Conservation (phyloP, 2,797 vertebrate genomes). For the Tadarida brasiliensis region DNA sequence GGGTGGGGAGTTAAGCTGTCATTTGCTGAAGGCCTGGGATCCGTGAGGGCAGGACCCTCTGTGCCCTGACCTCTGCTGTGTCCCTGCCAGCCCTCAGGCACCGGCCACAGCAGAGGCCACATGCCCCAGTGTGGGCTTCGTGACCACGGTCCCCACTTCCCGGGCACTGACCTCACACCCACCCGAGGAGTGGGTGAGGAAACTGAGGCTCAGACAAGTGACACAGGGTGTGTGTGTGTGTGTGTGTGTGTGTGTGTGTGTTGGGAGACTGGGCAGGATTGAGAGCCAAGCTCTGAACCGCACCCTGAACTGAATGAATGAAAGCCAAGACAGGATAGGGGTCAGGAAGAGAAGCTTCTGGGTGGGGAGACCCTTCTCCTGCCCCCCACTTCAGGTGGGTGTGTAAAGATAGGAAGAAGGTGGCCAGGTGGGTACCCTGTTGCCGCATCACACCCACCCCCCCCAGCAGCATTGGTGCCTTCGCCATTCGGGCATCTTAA, state of each 20-base stretch:
- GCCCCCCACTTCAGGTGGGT: background rate
- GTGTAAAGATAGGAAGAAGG: background rate
- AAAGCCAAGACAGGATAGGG: background rate
- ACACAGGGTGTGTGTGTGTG: too few species aligned
- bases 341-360: background rate
- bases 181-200: background rate
- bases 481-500: conserved; percentile 69
- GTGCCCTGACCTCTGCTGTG: background rate
- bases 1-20: background rate
- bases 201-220: background rate
- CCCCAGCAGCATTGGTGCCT: background rate
- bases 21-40: background rate
- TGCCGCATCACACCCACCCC: accelerated
- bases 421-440: background rate
- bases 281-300: background rate
- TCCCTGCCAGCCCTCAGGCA: background rate
- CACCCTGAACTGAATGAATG: background rate
- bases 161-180: accelerated
- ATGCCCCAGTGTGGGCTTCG: background rate
- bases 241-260: too few species aligned
- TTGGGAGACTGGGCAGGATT: background rate
- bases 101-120: accelerated
- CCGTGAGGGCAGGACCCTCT: background rate
- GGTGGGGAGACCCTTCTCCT: background rate
- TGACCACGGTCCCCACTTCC: accelerated